Conservation (phyloP, 2,888 invertebrate genomes). For the Andrena trimmerana region DNA sequence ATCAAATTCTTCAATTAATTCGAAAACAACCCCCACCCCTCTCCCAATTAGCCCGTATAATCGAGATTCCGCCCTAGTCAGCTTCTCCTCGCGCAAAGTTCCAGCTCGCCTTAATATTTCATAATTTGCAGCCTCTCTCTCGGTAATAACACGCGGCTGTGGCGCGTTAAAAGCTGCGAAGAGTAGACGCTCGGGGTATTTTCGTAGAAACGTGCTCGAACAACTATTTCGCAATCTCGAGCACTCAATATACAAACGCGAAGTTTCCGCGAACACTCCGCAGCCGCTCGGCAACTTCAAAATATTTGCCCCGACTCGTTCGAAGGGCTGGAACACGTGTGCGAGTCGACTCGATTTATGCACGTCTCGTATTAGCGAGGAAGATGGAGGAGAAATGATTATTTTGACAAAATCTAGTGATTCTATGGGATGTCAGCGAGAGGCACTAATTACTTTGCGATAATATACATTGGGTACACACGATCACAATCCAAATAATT, state of each 20-base stretch:
- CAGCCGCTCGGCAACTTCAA: constrained; percentile 31
- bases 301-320: constrained; percentile 30
- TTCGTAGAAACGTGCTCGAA: constrained; percentile 31
- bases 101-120: constrained; percentile 7
- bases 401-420: too few relatives aligned
- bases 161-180: constrained; percentile 15
- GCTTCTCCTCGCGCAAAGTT: background rate
- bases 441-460: too few relatives aligned
- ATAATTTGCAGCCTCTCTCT: constrained; percentile 13
- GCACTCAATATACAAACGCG: constrained; percentile 24
- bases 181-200: constrained; percentile 34
- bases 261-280: constrained; percentile 25
- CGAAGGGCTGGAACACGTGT: background rate
- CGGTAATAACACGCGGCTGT: background rate
- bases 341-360: background rate
- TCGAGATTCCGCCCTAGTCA: background rate
- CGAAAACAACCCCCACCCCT: background rate
- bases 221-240: constrained; percentile 56
- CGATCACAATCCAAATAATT: too few relatives aligned
- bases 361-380: background rate
- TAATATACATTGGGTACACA: too few relatives aligned
- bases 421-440: too few relatives aligned
- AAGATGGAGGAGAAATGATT: background rate
- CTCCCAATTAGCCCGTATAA: constrained; percentile 13
- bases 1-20: constrained; percentile 11